Percentiles rank a stretch among this genome's conserved stretches.
Evolutionary conservation across 2,113 vertebrate species (phyloP).

Genomic region (Perognathus longimembris): DNA sequence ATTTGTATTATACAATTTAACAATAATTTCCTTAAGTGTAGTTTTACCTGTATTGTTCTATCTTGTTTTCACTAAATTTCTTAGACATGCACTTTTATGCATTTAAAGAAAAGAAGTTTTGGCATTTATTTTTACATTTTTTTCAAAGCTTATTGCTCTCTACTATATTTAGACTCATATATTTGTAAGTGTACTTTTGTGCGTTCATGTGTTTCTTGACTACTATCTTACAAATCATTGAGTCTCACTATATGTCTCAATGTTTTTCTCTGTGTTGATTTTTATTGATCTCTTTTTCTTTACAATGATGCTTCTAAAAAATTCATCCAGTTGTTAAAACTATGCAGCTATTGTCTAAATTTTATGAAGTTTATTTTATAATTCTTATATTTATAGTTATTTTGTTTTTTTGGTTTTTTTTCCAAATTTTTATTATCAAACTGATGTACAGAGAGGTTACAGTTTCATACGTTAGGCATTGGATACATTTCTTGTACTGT

Average conservation of each 20-base stretch:
- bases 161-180: not conserved
- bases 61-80: conserved; percentile 10
- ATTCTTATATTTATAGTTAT: too few relatives aligned
- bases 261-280: not conserved
- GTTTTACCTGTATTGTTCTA: conserved; percentile 25
- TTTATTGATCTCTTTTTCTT: not conserved
- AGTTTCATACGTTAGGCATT: too few relatives aligned
- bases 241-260: conserved; percentile 1
- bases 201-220: too few relatives aligned
- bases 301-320: not conserved
- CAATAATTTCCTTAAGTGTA: not conserved
- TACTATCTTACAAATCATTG: not conserved
- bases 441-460: too few relatives aligned
- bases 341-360: too few relatives aligned
- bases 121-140: not conserved
- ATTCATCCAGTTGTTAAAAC: not conserved
- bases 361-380: too few relatives aligned
- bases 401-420: too few relatives aligned
- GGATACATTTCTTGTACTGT: too few relatives aligned
- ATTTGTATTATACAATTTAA: not conserved
- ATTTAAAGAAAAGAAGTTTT: not conserved
- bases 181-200: not conserved
- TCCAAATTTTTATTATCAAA: too few relatives aligned
- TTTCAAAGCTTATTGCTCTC: not conserved
- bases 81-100: not conserved